Percentiles rank a stretch among this genome's conserved stretches.
Conservation (phyloP, 2,888 invertebrate species). For the Cotesia congregata region DNA sequence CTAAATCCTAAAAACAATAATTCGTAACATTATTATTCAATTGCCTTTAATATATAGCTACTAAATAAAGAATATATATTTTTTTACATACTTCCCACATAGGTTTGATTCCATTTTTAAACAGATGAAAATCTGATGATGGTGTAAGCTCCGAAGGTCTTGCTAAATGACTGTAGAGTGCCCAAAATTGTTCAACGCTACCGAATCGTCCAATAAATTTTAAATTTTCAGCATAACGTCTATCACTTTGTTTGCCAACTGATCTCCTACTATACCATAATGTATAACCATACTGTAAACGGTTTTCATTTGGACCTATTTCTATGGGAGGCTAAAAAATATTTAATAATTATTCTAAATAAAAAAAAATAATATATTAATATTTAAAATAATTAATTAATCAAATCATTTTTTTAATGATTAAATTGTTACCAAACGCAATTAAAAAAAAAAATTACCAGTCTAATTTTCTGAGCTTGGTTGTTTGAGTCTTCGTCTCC, state of each 20-base stretch:
- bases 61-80: not conserved
- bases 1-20: slow-evolving; percentile 79
- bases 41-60: not conserved
- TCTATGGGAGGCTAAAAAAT: slow-evolving; percentile 75
- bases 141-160: slow-evolving; percentile 91
- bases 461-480: slow-evolving; percentile 55
- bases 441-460: slow-evolving; percentile 40
- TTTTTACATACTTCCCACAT: slow-evolving; percentile 89
- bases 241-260: slow-evolving; percentile 75
- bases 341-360: not conserved
- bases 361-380: not conserved
- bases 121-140: slow-evolving; percentile 94
- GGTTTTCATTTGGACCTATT: slow-evolving; percentile 89
- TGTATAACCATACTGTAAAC: slow-evolving; percentile 93
- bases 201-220: slow-evolving; percentile 90
- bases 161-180: slow-evolving; percentile 91
- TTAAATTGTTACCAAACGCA: no score
- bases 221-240: slow-evolving; percentile 83
- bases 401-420: no score
- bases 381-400: no score
- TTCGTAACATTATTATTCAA: not conserved
- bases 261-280: slow-evolving; percentile 85
- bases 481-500: slow-evolving; percentile 75
- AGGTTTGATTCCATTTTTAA: slow-evolving; percentile 98
- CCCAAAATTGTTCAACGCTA: slow-evolving; percentile 98